These are phyloP conservation scores for Drosophila meridionalis DNA, from an alignment of 2,888 invertebrate genomes.

Conservation along the genomic window DNA sequence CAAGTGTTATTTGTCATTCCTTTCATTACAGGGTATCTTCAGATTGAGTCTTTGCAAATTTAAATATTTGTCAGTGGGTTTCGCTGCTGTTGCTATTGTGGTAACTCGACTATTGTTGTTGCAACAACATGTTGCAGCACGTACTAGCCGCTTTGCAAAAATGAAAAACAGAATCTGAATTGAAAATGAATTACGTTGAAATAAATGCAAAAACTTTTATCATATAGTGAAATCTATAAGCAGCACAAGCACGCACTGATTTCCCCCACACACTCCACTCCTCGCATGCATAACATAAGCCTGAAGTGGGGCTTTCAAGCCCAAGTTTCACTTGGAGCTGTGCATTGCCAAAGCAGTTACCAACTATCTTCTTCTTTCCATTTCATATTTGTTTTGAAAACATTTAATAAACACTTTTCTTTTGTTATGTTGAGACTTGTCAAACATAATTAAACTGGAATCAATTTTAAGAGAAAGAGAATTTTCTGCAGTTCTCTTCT, in stretches of 20 bases:
- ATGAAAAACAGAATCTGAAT: constrained; percentile 63
- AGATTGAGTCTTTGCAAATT: not conserved
- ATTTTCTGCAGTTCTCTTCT: constrained; percentile 7
- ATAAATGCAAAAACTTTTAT: constrained; percentile 72
- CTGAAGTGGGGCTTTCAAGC: not conserved
- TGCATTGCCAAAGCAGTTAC: not conserved
- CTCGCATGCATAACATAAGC: not conserved
- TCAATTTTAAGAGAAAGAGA: constrained; percentile 10
- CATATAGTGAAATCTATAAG: constrained; percentile 74
- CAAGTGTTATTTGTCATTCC: not conserved
- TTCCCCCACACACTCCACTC: not conserved
- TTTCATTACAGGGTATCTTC: constrained; percentile 18
- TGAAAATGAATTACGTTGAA: constrained; percentile 70
- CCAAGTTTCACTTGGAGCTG: constrained; percentile 3
- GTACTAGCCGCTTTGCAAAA: constrained; percentile 56
- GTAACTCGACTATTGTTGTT: constrained; percentile 42
- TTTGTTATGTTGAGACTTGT: not conserved
- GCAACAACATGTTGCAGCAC: constrained; percentile 59
- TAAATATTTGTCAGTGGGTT: not conserved
- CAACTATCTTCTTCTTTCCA: not conserved
- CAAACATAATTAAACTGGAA: constrained; percentile 8
- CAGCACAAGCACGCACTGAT: constrained; percentile 43
- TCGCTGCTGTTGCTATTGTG: constrained; percentile 20
- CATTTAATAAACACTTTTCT: not conserved
- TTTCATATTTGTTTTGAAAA: not conserved